Evolutionary conservation across 2,888 invertebrate genomes (phyloP), one percentile per base, ranked within the genome.

Genomic region (Lasioglossum calceatum): DNA sequence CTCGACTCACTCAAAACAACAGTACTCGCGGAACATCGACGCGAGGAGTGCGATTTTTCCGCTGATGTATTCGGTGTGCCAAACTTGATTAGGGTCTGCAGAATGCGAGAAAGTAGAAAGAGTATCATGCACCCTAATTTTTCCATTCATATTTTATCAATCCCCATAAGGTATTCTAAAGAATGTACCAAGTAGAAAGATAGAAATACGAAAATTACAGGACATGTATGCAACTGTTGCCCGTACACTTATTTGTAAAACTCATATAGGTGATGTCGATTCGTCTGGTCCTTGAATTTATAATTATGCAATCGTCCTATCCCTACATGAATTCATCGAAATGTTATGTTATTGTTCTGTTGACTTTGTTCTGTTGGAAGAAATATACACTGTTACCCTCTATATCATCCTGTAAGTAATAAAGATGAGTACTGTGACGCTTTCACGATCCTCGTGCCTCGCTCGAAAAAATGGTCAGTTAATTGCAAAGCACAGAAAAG

Each of bases 11-110:
- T 1, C 58, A 71, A 27, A 77, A 50, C 16, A 61, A 78, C 23
- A 87, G 39, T n/a, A 73, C 79, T 10, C 36, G 80, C 7, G 12
- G 27, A 0, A 72, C 87, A 10, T 54, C 16, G 64, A 16, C 61
- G 12, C 81, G 87, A 44, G 71, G 75, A 54, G 1, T 44, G n/a
- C 32, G 67, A 36, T 36, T 67, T 67, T 67, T 54, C 54, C 32
- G 32, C 7, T 36, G 36, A 67, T 23, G 10, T n/a, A n/a, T 54
- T n/a, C 54, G 54, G 23, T 54, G 54, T 54, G 54, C 54, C 54
- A 23, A 54, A 54, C 10, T 54, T 19, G 10, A 10, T 54, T 23
- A 54, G 54, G 10, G 54, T 54, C 10, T 54, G 54, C 23, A 8
- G 54, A 54, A 54, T 54, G 23, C 54, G 3, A 54, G 8, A 54